phyloP scores from a whole-genome alignment of 2,797 vertebrate species.

The Taeniopygia guttata region DNA sequence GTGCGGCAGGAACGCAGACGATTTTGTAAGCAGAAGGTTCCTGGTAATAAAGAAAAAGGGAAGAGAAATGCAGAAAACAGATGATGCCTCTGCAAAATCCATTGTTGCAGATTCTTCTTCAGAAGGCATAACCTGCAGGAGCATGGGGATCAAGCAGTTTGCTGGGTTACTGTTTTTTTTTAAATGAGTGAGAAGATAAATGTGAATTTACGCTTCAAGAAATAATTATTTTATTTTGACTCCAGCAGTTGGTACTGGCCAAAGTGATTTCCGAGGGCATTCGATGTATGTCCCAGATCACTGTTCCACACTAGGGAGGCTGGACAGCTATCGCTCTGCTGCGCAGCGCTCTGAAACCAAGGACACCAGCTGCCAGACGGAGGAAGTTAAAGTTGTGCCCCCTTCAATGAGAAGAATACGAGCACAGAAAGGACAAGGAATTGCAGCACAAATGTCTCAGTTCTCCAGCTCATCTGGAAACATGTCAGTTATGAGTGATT shows the following conservation, averaged over 20 bases:
- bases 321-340: conserved; percentile 77
- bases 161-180: not conserved
- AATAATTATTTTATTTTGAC: conserved; percentile 68
- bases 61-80: conserved; percentile 25
- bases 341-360: conserved; percentile 82
- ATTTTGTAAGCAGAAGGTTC: conserved; percentile 54
- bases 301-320: conserved; percentile 86
- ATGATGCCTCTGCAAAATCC: not conserved
- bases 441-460: conserved; percentile 92
- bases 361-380: conserved; percentile 94
- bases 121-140: not conserved
- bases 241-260: conserved; percentile 78
- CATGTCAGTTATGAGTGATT: conserved; percentile 84
- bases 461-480: conserved; percentile 89
- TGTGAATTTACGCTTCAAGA: conserved; percentile 26
- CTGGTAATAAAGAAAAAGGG: conserved; percentile 51
- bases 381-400: conserved; percentile 89
- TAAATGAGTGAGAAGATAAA: not conserved
- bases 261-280: conserved; percentile 82
- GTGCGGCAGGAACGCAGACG: conserved; percentile 28
- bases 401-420: conserved; percentile 95
- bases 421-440: conserved; percentile 92
- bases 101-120: conserved; percentile 25
- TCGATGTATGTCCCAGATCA: conserved; percentile 88
- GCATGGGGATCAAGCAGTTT: not conserved